Evolutionary conservation across 2,113 vertebrate genomes (phyloP).

Genomic region (Sterrhoptilus dennistouni): DNA sequence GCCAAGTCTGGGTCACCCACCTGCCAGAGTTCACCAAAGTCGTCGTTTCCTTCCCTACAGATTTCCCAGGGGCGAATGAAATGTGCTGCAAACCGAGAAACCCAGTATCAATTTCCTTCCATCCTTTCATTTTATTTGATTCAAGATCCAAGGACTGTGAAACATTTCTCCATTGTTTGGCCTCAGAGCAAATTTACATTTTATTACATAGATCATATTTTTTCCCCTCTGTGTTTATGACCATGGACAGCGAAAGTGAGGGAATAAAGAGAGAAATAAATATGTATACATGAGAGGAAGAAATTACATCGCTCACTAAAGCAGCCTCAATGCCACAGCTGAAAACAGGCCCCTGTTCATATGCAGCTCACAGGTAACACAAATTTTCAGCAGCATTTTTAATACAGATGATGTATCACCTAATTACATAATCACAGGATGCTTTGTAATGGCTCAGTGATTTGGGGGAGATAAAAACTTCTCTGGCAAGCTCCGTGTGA

Average conservation of each 20-base stretch:
- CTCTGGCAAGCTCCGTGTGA: neutral
- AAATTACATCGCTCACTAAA: neutral
- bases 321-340: neutral
- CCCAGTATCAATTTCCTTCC: neutral
- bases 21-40: rapidly evolving
- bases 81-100: neutral
- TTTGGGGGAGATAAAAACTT: constrained; percentile 59
- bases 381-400: constrained; percentile 3
- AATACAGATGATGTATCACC: constrained; percentile 22
- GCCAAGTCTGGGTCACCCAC: neutral
- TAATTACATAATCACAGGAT: constrained; percentile 43
- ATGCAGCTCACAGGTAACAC: neutral
- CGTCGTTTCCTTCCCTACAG: neutral
- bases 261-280: neutral
- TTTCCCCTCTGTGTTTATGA: neutral
- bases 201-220: neutral
- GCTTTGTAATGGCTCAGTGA: constrained; percentile 44
- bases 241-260: neutral
- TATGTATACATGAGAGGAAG: neutral
- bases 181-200: constrained; percentile 2
- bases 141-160: neutral
- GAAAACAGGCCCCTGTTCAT: neutral
- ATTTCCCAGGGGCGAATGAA: neutral
- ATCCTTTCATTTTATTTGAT: neutral
- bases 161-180: neutral